Percentiles rank a stretch among this genome's conserved stretches.
These are phyloP conservation scores for Strigamia transsilvanica DNA, from an alignment of 2,888 invertebrate genomes.

Conservation along the genomic window DNA sequence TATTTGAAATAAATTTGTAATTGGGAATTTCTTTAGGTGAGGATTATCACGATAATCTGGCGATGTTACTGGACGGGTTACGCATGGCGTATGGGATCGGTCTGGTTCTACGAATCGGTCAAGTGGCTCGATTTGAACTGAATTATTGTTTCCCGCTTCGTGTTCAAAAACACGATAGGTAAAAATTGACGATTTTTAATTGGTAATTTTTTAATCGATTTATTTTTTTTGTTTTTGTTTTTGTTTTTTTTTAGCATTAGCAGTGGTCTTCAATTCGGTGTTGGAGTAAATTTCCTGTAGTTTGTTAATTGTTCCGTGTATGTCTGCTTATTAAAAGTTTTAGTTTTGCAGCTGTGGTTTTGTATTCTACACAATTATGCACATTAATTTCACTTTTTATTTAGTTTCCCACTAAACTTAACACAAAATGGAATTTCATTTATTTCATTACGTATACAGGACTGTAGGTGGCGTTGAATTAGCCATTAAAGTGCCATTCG, in stretches of 20 bases:
- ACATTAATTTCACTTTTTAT: too few species aligned
- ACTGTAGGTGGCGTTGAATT: too few species aligned
- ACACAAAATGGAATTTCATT: too few species aligned
- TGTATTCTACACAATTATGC: too few species aligned
- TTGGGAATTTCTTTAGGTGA: conserved; percentile 54
- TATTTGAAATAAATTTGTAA: background rate
- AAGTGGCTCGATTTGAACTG: conserved; percentile 89
- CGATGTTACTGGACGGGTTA: conserved; percentile 61
- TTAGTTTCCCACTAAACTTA: too few species aligned
- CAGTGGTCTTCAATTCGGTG: conserved; percentile 82
- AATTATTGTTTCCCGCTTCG: conserved; percentile 88
- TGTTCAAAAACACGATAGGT: conserved; percentile 72
- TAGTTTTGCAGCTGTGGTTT: background rate
- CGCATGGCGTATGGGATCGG: conserved; percentile 84
- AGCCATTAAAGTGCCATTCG: too few species aligned
- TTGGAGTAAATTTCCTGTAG: conserved; percentile 81
- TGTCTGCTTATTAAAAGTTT: background rate
- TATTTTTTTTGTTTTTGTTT: background rate
- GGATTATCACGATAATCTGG: conserved; percentile 61
- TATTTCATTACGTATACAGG: too few species aligned
- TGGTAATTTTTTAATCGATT: background rate
- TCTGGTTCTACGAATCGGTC: conserved; percentile 81
- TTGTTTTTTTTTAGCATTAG: conserved; percentile 63
- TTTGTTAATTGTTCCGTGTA: background rate
- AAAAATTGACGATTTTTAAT: background rate